Percentiles rank a stretch among this genome's conserved stretches.
Evolutionary conservation across 2,113 vertebrate genomes (phyloP).

Genomic region (Carassius carassius): DNA sequence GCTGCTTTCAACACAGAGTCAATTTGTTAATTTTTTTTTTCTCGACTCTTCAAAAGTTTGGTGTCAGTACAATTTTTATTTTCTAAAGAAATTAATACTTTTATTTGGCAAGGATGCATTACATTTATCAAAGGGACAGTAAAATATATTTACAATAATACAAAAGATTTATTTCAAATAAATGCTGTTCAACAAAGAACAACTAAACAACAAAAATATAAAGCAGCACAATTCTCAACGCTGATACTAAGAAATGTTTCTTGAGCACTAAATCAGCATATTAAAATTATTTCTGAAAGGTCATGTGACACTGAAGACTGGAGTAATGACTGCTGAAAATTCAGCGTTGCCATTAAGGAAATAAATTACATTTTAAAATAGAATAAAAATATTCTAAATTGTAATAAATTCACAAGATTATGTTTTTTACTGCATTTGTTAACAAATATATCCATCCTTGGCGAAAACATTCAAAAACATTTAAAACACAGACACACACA

Average conservation of each 20-base stretch:
- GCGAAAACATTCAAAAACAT: neutral
- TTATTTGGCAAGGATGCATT: neutral
- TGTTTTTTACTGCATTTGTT: neutral
- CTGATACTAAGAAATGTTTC: neutral
- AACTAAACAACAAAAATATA: too few relatives aligned
- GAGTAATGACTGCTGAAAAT: neutral
- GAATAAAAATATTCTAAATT: neutral
- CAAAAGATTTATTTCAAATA: neutral
- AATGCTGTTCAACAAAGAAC: too few relatives aligned
- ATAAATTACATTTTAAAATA: neutral
- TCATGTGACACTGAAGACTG: neutral
- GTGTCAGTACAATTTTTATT: neutral
- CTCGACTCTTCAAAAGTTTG: neutral
- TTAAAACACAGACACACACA: too few relatives aligned
- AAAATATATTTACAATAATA: neutral
- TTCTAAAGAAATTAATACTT: neutral
- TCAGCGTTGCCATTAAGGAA: neutral
- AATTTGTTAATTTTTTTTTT: conserved; percentile 5
- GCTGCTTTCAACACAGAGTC: neutral
- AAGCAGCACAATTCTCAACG: too few relatives aligned
- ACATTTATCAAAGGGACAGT: neutral
- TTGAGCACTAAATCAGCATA: neutral
- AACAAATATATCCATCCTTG: neutral
- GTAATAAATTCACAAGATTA: neutral
- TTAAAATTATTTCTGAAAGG: neutral